phyloP scores from a whole-genome alignment of 64 coral and sea anemone species.

The Dendrophyllia cribrosa region DNA sequence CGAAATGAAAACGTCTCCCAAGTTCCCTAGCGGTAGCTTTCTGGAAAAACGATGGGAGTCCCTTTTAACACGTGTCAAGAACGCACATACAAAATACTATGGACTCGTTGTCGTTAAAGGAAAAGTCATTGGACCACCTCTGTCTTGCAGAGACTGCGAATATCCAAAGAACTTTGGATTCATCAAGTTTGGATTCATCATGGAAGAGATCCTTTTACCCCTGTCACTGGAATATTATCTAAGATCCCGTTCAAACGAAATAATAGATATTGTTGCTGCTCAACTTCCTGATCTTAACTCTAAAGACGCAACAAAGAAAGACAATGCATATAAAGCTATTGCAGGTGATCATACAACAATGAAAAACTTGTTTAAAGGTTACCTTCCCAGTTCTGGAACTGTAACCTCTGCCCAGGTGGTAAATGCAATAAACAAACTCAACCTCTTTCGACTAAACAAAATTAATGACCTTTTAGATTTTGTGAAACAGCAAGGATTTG shows the following conservation, averaged over 20 bases:
- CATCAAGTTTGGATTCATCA: background rate
- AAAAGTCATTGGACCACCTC: conserved; percentile 5
- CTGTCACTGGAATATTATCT: conserved; percentile 69
- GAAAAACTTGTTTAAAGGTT: background rate
- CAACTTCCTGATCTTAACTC: background rate
- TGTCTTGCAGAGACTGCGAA: conserved; percentile 4
- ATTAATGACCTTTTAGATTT: conserved; percentile 61
- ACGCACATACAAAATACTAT: background rate
- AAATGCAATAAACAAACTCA: conserved; percentile 32
- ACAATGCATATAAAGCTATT: background rate
- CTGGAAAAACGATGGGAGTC: conserved; percentile 18
- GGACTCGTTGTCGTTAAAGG: background rate
- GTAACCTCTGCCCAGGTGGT: background rate
- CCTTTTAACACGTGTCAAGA: background rate
- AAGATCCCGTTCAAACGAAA: conserved; percentile 36
- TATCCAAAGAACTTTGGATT: conserved; percentile 14
- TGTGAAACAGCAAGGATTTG: conserved; percentile 66
- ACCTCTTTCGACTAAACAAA: conserved; percentile 28
- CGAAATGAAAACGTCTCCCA: background rate
- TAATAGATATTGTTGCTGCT: background rate
- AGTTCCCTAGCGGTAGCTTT: background rate
- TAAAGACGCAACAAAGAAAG: background rate
- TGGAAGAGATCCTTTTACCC: conserved; percentile 62
- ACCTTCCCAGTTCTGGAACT: background rate
- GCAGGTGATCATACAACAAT: background rate